Base-by-base conservation (phyloP, 2,797 vertebrate species). In the Hydrocynus forskahlii region DNA sequence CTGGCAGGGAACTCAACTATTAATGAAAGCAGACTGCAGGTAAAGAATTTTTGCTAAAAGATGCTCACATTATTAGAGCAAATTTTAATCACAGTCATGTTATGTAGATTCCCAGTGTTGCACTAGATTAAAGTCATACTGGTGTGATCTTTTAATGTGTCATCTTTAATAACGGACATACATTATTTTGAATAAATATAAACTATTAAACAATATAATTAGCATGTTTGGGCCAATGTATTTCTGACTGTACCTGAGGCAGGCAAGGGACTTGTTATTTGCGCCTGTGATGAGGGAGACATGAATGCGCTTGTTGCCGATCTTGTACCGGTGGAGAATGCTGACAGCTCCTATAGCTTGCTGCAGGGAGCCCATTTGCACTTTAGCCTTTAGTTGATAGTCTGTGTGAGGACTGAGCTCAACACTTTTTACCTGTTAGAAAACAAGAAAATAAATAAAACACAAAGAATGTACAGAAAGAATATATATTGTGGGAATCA, bases 341-440 rank as follows among this genome's bases (percentile, higher is more conserved):
- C 95, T 97, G 83, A 99, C 95, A 0, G 97, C 97, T 25, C 92
- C 90, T 59, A 99, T 96, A 0, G 97, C 97, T 91, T 99, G 97
- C 88, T 97, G 96, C 43, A 99, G 91, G 14, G 91, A 96, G 80
- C 94, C 91, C 97, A 99, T 97, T 88, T 97, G 96, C 82, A 99
- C 88, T 1, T 94, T 92, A 50, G 97, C 97, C 88, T 96, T 97
- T 82, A 99, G 89, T 88, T 99, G 97, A 87, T 99, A 99, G 89
- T 99, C 98, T 0, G 97, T 99, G 84, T 99, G 97, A 66, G 97
- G 97, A 86, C 97, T 98, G 67, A 99, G 96, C 84, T 99, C 97
- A 52, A 99, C 94, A 38, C 85, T 89, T 91, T 96, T 98, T 76
- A 99, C 96, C 98, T 99, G 64, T 64, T 13, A 54, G 1, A 62